These are phyloP conservation scores for Therioaphis trifolii DNA, from an alignment of 2,888 invertebrate genomes.

Conservation along the genomic window DNA sequence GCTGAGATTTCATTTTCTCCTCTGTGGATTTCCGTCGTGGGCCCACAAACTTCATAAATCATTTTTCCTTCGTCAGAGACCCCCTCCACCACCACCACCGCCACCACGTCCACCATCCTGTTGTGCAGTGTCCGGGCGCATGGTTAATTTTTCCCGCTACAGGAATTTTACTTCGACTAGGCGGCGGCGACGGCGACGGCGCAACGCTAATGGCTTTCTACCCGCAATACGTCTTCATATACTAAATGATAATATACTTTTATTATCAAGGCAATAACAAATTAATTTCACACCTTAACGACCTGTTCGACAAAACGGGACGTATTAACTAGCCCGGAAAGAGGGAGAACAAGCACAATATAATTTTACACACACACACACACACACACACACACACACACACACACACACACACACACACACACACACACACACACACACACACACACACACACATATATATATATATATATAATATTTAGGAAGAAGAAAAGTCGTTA, in stretches of 20 bases:
- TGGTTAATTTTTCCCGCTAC: conserved; percentile 32
- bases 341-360: too few relatives aligned
- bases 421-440: too few relatives aligned
- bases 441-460: too few relatives aligned
- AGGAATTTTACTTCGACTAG: background rate
- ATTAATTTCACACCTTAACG: conserved; percentile 63
- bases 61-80: conserved; percentile 32
- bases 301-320: conserved; percentile 59
- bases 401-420: too few relatives aligned
- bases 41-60: conserved; percentile 57
- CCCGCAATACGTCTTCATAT: conserved; percentile 56
- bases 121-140: conserved; percentile 15
- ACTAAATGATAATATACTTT: conserved; percentile 55
- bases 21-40: conserved; percentile 22
- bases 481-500: conserved; percentile 33
- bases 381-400: too few relatives aligned
- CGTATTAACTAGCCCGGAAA: conserved; percentile 50
- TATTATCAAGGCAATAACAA: conserved; percentile 59
- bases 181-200: background rate
- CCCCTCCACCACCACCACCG: background rate
- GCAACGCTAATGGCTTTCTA: conserved; percentile 54
- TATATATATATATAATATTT: too few relatives aligned
- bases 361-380: too few relatives aligned
- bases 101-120: background rate
- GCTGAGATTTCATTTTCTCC: background rate